These are phyloP conservation scores for Nezara viridula DNA, from an alignment of 2,888 invertebrate species.

Conservation along the genomic window DNA sequence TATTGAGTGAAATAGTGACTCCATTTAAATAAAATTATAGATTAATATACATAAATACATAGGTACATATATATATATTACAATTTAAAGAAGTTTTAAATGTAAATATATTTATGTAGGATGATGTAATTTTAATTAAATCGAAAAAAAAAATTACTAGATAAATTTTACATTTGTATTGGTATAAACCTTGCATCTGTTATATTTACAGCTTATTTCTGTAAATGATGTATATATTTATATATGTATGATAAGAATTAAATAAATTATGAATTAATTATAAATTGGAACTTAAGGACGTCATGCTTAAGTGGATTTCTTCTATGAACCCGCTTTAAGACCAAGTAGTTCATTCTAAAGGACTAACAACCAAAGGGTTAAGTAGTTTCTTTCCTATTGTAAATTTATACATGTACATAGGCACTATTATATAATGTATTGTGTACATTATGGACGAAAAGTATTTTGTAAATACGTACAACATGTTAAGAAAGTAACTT, in stretches of 20 bases:
- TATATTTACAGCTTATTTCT: slow-evolving; percentile 36
- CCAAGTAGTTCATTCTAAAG: slow-evolving; percentile 57
- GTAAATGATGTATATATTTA: slow-evolving; percentile 54
- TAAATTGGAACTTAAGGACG: slow-evolving; percentile 59
- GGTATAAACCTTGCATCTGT: slow-evolving; percentile 26
- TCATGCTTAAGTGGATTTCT: slow-evolving; percentile 53
- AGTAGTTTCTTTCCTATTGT: slow-evolving; percentile 58
- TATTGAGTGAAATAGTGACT: slow-evolving; percentile 51
- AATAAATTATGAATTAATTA: slow-evolving; percentile 53
- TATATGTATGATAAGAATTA: slow-evolving; percentile 52
- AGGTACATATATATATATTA: slow-evolving; percentile 39
- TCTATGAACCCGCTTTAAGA: slow-evolving; percentile 43
- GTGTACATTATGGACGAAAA: slow-evolving; percentile 57
- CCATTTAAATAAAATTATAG: slow-evolving; percentile 55
- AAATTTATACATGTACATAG: slow-evolving; percentile 52
- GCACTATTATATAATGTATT: slow-evolving; percentile 30
- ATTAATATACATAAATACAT: slow-evolving; percentile 50
- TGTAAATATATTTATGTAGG: slow-evolving; percentile 55
- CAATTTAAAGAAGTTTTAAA: slow-evolving; percentile 42
- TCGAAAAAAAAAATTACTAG: slow-evolving; percentile 45
- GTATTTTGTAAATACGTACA: slow-evolving; percentile 55
- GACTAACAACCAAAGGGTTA: slow-evolving; percentile 59
- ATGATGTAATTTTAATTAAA: slow-evolving; percentile 45
- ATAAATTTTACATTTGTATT: slow-evolving; percentile 20
- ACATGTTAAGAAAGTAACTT: slow-evolving; percentile 42